Base-by-base conservation (phyloP, 2,888 invertebrate genomes). In the Bombylius discolor region DNA sequence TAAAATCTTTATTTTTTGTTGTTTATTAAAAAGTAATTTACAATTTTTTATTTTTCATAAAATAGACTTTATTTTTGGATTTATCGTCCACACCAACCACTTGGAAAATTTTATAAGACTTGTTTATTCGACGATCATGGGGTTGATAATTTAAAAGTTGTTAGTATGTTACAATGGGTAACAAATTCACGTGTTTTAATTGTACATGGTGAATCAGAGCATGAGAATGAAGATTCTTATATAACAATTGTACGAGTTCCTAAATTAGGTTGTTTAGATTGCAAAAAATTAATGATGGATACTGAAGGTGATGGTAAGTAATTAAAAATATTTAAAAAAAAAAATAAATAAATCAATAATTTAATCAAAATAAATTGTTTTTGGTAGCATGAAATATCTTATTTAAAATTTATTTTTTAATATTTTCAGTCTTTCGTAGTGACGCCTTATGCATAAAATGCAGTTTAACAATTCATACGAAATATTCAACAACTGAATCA, bases 401-500 rank as follows among this genome's bases (percentile, higher is more conserved):
- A 23, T 23, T 23, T 23, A 23, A 14, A 47, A 46, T 53, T 47
- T 52, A 55, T 53, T 42, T 56, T 52, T 56, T 2, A 23, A 23
- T 61, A 71, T 45, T 73, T 76, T 71, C 71, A 72, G 77, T 76
- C 66, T 72, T 77, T 59, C 82, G 82, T 64, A 81, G 82, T 64
- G 79, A 84, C 53, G 81, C 82, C 67, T 76, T 86, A 63, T 96
- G 96, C 70, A 76, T 91, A 56, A 84, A 86, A 67, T 95, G 96
- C 71, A 91, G 93, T 68, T 84, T 93, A 64, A 91, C 93, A 50
- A 83, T 95, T 61, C 94, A 96, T 73, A 91, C 92, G 63, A 89
- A 89, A 69, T 92, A 93, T 71, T 89, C 90, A 68, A 85, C 91
- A 64, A 87, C 89, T n/a, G 84, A 87, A 49, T 89, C 91, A 52